These are phyloP conservation scores for Plutomurus gul DNA, from an alignment of 1,140 invertebrate genomes.

Conservation along the genomic window DNA sequence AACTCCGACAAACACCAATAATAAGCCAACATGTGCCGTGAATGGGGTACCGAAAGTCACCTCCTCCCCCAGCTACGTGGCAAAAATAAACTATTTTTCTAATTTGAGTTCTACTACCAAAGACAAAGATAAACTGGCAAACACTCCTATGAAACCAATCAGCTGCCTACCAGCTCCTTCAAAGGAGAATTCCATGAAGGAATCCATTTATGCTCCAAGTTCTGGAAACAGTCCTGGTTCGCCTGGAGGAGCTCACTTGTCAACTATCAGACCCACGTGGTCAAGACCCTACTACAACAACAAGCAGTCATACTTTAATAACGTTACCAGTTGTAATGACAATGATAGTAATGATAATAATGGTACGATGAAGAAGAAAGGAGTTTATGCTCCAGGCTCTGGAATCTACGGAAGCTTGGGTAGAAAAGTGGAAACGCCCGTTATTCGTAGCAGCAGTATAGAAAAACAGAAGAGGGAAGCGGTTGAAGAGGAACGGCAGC, in stretches of 20 bases:
- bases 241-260: conserved; percentile 21
- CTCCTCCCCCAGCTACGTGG: conserved; percentile 48
- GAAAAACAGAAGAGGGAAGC: conserved; percentile 24
- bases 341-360: conserved; percentile 7
- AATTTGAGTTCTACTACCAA: conserved; percentile 26
- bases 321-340: not conserved
- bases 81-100: conserved; percentile 54
- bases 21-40: conserved; percentile 53
- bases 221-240: not conserved
- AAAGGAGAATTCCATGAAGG: conserved; percentile 17
- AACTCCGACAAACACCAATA: not conserved
- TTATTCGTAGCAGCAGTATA: not conserved
- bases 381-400: conserved; percentile 22
- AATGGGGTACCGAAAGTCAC: conserved; percentile 52
- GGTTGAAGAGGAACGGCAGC: not conserved
- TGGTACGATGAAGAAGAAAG: not conserved
- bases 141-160: conserved; percentile 50
- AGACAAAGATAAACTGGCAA: not conserved
- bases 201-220: conserved; percentile 48
- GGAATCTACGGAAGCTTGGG: conserved; percentile 47
- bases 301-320: conserved; percentile 23
- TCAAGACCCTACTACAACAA: conserved; percentile 42
- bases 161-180: conserved; percentile 43
- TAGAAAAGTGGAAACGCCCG: conserved; percentile 44
- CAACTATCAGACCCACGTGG: conserved; percentile 49